A percentile compares a stretch with the other conserved stretches of the same genome.
These are phyloP conservation scores for Pristiophorus japonicus DNA, from an alignment of 2,113 vertebrate genomes.

Conservation along the genomic window DNA sequence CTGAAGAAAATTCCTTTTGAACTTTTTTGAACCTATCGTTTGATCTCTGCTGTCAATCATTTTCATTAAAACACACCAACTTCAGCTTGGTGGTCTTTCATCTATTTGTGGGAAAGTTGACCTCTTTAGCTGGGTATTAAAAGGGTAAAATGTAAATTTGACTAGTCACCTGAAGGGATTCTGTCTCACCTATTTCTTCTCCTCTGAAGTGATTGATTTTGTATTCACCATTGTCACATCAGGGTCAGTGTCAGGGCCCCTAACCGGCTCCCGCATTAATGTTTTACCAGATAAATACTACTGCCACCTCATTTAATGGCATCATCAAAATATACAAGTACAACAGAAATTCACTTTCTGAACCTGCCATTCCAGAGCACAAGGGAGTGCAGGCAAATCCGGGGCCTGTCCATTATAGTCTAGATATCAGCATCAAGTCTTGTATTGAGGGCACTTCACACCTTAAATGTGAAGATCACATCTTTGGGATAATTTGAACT, in stretches of 20 bases:
- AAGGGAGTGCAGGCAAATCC: neutral
- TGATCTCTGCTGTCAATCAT: conserved; percentile 36
- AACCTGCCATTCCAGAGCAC: neutral
- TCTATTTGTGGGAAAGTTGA: conserved; percentile 29
- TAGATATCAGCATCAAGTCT: neutral
- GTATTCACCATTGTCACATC: conserved; percentile 1
- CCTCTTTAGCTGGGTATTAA: conserved; percentile 37
- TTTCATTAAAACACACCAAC: conserved; percentile 31
- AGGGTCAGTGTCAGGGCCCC: neutral
- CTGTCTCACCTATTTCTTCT: conserved; percentile 19
- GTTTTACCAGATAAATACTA: conserved; percentile 13
- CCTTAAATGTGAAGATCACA: neutral
- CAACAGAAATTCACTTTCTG: neutral
- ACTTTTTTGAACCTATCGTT: conserved; percentile 26
- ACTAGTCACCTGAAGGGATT: conserved; percentile 20
- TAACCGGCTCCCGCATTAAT: neutral
- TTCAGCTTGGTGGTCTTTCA: conserved; percentile 35
- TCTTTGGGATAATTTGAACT: neutral
- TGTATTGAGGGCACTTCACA: neutral
- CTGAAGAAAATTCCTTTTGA: conserved; percentile 33
- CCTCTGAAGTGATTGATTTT: conserved; percentile 3
- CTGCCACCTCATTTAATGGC: neutral
- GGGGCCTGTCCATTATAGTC: neutral
- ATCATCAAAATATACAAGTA: neutral
- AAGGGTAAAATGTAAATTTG: conserved; percentile 17